phyloP scores from a whole-genome alignment of 1,140 invertebrate genomes.

The Hyles euphorbiae region DNA sequence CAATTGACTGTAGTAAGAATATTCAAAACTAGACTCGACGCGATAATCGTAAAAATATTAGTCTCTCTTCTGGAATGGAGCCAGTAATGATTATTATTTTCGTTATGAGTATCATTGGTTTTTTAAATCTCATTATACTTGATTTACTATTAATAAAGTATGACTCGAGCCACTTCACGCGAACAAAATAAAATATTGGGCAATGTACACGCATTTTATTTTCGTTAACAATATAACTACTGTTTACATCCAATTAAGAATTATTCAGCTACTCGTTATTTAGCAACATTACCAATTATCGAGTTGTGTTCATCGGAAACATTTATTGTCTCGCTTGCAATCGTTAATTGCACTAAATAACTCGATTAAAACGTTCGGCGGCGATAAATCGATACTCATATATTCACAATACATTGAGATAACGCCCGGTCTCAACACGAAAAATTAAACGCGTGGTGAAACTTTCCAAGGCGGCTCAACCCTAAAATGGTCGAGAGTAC shows the following conservation, averaged over 20 bases:
- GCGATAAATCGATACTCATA: constrained; percentile 25
- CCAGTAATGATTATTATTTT: too few species aligned
- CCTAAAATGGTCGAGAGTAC: constrained; percentile 26
- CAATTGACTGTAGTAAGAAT: too few species aligned
- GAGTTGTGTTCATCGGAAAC: constrained; percentile 49
- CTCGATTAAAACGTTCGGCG: constrained; percentile 22
- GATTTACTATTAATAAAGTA: too few species aligned
- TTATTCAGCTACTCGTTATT: constrained; percentile 28
- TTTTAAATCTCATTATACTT: too few species aligned
- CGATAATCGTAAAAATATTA: too few species aligned
- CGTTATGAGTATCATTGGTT: too few species aligned
- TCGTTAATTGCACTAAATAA: constrained; percentile 33
- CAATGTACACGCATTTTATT: too few species aligned
- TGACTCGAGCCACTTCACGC: too few species aligned
- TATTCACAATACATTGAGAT: constrained; percentile 25
- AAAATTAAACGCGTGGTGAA: constrained; percentile 11
- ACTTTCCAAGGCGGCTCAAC: constrained; percentile 17
- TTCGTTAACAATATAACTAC: too few species aligned
- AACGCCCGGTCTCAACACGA: constrained; percentile 10
- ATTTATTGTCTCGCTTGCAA: constrained; percentile 35
- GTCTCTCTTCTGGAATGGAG: too few species aligned
- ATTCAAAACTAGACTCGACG: too few species aligned
- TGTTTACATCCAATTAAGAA: constrained; percentile 33
- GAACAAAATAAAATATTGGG: too few species aligned
- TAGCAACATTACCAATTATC: constrained; percentile 32